These are phyloP conservation scores for Ophion ventricosus DNA, from an alignment of 2,888 invertebrate genomes.

Conservation along the genomic window DNA sequence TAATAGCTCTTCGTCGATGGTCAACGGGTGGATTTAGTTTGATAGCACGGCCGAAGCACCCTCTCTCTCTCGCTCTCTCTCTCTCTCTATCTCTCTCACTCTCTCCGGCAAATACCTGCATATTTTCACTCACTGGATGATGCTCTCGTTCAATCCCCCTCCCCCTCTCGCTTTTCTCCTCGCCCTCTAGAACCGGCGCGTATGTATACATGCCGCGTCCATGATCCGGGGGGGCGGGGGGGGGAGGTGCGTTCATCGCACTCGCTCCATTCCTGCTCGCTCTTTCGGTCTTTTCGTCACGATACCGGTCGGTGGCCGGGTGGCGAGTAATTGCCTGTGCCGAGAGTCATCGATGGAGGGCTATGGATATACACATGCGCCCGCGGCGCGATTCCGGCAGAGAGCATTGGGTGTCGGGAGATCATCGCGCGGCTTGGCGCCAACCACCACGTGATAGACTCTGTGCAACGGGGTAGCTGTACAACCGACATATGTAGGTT, in stretches of 20 bases:
- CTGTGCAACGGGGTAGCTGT: conserved; percentile 14
- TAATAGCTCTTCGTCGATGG: conserved; percentile 80
- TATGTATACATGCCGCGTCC: not conserved
- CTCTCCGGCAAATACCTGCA: conserved; percentile 47
- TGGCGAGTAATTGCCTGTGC: conserved; percentile 65
- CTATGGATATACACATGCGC: conserved; percentile 27
- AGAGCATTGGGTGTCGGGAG: conserved; percentile 64
- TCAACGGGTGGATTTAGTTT: conserved; percentile 76
- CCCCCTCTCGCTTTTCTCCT: not conserved
- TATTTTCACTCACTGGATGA: conserved; percentile 59
- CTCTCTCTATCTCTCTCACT: conserved; percentile 38
- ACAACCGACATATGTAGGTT: not conserved
- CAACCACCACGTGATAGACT: conserved; percentile 57
- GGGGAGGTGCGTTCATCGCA: conserved; percentile 11
- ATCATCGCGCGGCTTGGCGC: conserved; percentile 63
- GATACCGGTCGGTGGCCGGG: conserved; percentile 41
- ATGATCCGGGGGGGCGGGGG: conserved; percentile 9
- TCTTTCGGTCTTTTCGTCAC: conserved; percentile 48
- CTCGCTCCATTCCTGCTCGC: conserved; percentile 21
- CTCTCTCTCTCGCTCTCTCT: not conserved
- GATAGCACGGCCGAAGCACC: conserved; percentile 68
- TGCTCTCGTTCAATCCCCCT: conserved; percentile 38
- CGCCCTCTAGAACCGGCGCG: too few species aligned
- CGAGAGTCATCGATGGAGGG: conserved; percentile 66
- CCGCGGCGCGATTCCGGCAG: conserved; percentile 28